Base-by-base conservation (phyloP, 2,888 invertebrate genomes). In the Palloptera scutellata region DNA sequence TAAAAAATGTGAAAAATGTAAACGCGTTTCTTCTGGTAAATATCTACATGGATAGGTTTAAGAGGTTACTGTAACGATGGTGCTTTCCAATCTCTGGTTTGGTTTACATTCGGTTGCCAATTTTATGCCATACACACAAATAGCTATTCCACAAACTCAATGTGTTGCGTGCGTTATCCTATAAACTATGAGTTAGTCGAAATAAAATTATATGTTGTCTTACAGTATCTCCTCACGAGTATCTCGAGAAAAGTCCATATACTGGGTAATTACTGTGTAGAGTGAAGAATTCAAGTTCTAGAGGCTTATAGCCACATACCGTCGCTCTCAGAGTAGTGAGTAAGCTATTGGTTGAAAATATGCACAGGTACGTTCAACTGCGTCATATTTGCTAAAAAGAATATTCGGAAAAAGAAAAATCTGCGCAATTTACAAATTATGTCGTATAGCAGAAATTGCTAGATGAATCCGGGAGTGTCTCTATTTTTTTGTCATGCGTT, bases 341-440 rank as follows among this genome's bases (percentile, higher is more conserved):
- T 6, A 6, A 43, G 20, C 12, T 20, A 57, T 12, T 59, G 15
- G 10, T 17, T 12, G 40, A 57, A 41, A 54, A 69, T 70, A 61
- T 63, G 30, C 66, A 70, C 75, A 75, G 75, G 75, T 59, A 74
- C 80, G 80, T 60, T 79, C 78, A 77, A 79, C 80, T 76, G 76
- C 77, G 70, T 70, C 72, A 73, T 72, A 79, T 75, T 30, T 71
- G 80, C 80, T 79, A 76, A 66, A 79, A 78, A 64, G 54, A 42
- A 58, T 70, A 73, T 69, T 69, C 66, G 52, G 51, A 20, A 58
- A 57, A 69, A 67, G 30, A 45, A 60, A 43, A 13, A 42, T 20
- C 15, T 60, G 12, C 43, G 17, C 60, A 19, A 60, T 17, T 48
- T 43, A 43, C 6, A 30, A 30, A 30, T 30, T 30, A 30, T 6